Evolutionary conservation across 2,113 vertebrate genomes (phyloP), one percentile per base, ranked within the genome.

Genomic region (Indicator indicator): DNA sequence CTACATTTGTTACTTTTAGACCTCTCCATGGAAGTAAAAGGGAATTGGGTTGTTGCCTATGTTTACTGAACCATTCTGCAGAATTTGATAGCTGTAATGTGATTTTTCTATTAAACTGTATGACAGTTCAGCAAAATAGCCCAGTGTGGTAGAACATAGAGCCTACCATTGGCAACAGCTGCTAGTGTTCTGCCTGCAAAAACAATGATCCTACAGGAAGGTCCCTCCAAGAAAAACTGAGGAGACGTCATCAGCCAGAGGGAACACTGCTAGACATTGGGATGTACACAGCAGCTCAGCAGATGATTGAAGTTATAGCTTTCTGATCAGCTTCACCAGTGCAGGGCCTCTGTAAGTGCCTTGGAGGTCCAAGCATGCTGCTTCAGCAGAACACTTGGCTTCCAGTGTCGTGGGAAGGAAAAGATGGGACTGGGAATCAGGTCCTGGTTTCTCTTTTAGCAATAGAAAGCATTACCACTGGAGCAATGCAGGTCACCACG

Each of bases 81-180:
- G 79, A 89, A 91, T 84, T n/a, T 89, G 80, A 74, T 81, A 90
- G 40, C 85, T 54, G 40, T 46, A 82, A 67, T 74, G 59, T 55
- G 76, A 94, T 89, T 86, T 95, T 95, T 75, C 76, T 86, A 15
- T 91, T 93, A 78, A 75, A 78, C 46, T 23, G 12, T 28, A 20
- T 54, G 44, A 73, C 59, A 54, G 20, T 33, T 82, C 50, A 71
- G 67, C 64, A 90, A 89, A 3, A 54, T 60, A 91, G 32, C 32
- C 52, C 62, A 33, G 44, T 82, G 24, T 71, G 26, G 48, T 27
- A 70, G 69, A 60, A 92, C 50, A 65, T 83, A 83, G 46, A 93
- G 44, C 23, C 52, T 77, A 38, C 58, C 30, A 0, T 16, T 95
- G 55, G 56, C 74, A 79, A 55, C 52, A 83, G 28, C 54, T 74